A percentile compares a stretch with the other conserved stretches of the same genome.
phyloP scores from a whole-genome alignment of 2,888 invertebrate genomes.

The Lithophane leautieri region DNA sequence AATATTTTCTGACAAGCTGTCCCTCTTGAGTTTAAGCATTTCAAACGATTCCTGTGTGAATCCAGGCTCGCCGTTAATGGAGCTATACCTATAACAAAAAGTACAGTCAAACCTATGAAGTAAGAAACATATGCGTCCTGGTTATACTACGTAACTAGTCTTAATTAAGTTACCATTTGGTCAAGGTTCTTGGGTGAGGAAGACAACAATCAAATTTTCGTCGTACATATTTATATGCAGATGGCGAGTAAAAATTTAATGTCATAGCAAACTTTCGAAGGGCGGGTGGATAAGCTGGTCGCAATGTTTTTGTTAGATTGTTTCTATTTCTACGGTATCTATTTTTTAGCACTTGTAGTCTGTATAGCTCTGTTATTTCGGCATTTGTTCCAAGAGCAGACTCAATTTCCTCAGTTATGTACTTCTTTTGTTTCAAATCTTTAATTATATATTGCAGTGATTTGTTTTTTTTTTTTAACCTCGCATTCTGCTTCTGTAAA shows the following conservation, averaged over 20 bases:
- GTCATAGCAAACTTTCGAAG: no score
- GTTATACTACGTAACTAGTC: not conserved
- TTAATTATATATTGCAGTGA: not conserved
- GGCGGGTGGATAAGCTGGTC: no score
- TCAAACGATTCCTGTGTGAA: no score
- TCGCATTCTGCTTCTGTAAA: not conserved
- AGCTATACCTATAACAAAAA: no score
- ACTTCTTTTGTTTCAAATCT: not conserved
- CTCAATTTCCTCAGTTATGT: not conserved
- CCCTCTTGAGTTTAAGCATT: no score
- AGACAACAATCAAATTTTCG: conserved; percentile 1
- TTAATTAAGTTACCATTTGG: conserved; percentile 1
- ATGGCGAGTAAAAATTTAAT: no score
- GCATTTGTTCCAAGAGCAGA: conserved; percentile 1
- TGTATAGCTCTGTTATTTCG: not conserved
- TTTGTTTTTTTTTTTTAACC: conserved; percentile 1
- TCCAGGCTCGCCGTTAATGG: no score
- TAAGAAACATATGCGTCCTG: not conserved
- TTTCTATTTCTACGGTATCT: no score
- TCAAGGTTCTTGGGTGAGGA: conserved; percentile 1
- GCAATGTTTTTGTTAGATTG: no score
- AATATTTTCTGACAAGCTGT: conserved; percentile 35
- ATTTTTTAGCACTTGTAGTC: no score
- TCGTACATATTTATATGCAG: no score
- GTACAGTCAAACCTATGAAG: no score